A percentile compares a stretch with the other conserved stretches of the same genome.
Conservation (phyloP, 1,140 invertebrate species). For the Metopolophium dirhodum region DNA sequence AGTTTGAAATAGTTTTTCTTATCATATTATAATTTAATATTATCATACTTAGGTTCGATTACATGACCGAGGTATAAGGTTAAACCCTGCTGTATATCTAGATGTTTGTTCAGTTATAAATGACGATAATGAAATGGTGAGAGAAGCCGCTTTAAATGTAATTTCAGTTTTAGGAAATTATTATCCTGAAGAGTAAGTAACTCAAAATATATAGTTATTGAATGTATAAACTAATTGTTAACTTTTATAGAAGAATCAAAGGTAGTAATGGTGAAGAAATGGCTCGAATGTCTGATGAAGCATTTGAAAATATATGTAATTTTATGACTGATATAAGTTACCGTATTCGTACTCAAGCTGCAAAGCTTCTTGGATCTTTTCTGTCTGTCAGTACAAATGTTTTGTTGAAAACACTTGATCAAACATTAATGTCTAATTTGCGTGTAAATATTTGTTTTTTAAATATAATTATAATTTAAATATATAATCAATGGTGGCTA, state of each 20-base stretch:
- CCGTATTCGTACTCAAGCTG: constrained; percentile 80
- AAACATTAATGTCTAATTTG: constrained; percentile 98
- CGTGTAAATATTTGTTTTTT: constrained; percentile 65
- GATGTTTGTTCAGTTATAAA: constrained; percentile 82
- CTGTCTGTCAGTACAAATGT: constrained; percentile 86
- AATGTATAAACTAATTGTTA: constrained; percentile 24
- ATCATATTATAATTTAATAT: constrained; percentile 34
- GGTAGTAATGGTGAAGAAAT: constrained; percentile 73
- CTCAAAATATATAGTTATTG: not conserved
- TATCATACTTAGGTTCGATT: constrained; percentile 66
- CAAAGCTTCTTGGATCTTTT: constrained; percentile 80
- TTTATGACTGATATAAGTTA: constrained; percentile 92
- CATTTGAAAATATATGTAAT: constrained; percentile 94
- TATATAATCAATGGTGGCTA: not conserved
- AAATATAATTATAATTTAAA: not conserved
- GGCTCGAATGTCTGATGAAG: constrained; percentile 91
- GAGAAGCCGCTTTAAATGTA: constrained; percentile 83
- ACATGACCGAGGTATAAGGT: constrained; percentile 78
- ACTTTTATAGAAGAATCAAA: constrained; percentile 60
- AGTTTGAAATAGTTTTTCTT: not conserved
- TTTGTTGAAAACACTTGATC: constrained; percentile 92
- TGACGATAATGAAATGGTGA: constrained; percentile 94
- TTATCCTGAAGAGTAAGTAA: constrained; percentile 82
- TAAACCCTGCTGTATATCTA: constrained; percentile 80
- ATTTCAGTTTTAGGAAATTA: constrained; percentile 84